These are phyloP conservation scores for Cheilinus undulatus DNA, from an alignment of 2,113 vertebrate species.

Conservation along the genomic window DNA sequence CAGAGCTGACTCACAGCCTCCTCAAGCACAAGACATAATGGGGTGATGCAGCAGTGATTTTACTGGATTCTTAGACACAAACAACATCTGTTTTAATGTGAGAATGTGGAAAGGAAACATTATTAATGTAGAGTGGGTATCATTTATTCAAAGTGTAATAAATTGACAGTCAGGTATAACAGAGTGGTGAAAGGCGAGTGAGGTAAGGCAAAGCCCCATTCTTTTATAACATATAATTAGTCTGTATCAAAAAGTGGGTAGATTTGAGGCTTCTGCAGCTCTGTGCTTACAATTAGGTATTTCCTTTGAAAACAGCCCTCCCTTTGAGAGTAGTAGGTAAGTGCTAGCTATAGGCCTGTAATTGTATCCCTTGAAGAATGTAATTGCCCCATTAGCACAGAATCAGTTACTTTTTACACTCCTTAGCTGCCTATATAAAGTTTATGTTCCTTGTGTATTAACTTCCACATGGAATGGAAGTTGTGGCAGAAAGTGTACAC, in stretches of 20 bases:
- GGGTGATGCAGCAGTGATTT: constrained; percentile 66
- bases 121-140: neutral
- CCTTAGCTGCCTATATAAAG: constrained; percentile 50
- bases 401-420: constrained; percentile 58
- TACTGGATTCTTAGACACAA: constrained; percentile 38
- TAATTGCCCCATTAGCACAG: constrained; percentile 74
- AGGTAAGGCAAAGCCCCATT: constrained; percentile 12
- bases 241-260: constrained; percentile 54
- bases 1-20: constrained; percentile 65
- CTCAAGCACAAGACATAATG: constrained; percentile 21
- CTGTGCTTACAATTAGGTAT: constrained; percentile 55
- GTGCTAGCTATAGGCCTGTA: constrained; percentile 63
- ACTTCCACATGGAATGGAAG: constrained; percentile 17
- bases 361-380: constrained; percentile 67
- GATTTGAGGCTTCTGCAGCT: constrained; percentile 46
- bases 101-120: constrained; percentile 24
- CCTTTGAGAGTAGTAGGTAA: constrained; percentile 72
- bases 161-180: constrained; percentile 8
- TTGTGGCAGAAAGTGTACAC: neutral
- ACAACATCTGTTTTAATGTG: constrained; percentile 62
- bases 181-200: constrained; percentile 26
- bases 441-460: constrained; percentile 51
- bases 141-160: constrained; percentile 8
- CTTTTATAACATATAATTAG: constrained; percentile 52
- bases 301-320: constrained; percentile 68